phyloP scores from a whole-genome alignment of 2,888 invertebrate genomes.

The Leucoma salicis region DNA sequence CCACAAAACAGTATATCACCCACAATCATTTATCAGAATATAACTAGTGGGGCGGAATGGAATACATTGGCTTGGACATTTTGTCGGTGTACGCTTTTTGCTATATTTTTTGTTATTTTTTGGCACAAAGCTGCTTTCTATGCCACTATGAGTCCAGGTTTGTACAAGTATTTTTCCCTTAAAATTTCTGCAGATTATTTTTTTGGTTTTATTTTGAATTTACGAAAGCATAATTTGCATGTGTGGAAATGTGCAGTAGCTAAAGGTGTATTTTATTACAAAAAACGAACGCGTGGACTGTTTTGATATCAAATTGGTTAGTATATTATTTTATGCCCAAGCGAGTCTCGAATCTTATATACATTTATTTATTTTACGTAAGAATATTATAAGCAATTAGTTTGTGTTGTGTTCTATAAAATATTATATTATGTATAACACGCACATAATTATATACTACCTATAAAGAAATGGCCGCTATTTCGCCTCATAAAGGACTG shows the following conservation, averaged over 20 bases:
- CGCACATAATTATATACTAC: too few species aligned
- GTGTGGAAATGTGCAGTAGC: constrained; percentile 7
- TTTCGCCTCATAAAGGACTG: too few species aligned
- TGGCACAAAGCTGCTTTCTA: constrained; percentile 32
- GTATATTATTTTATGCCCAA: too few species aligned
- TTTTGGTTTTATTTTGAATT: constrained; percentile 3
- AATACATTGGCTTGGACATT: constrained; percentile 65
- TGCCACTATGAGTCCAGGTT: constrained; percentile 17
- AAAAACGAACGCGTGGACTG: too few species aligned
- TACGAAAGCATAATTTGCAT: background rate
- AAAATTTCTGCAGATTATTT: constrained; percentile 18
- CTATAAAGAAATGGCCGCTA: too few species aligned
- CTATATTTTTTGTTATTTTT: constrained; percentile 33
- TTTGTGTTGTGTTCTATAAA: too few species aligned
- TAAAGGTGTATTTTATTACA: too few species aligned
- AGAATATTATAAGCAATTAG: too few species aligned
- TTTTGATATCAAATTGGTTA: too few species aligned
- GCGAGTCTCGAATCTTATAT: too few species aligned
- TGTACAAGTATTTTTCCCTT: constrained; percentile 22
- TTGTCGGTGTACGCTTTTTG: constrained; percentile 43
- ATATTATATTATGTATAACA: too few species aligned
- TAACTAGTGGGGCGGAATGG: constrained; percentile 73
- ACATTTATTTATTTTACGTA: too few species aligned
- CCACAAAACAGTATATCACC: constrained; percentile 54
- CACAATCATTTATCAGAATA: constrained; percentile 74